Evolutionary conservation across 2,888 invertebrate species (phyloP), one percentile per base, ranked within the genome.

Genomic region (Troides oblongomaculatus): DNA sequence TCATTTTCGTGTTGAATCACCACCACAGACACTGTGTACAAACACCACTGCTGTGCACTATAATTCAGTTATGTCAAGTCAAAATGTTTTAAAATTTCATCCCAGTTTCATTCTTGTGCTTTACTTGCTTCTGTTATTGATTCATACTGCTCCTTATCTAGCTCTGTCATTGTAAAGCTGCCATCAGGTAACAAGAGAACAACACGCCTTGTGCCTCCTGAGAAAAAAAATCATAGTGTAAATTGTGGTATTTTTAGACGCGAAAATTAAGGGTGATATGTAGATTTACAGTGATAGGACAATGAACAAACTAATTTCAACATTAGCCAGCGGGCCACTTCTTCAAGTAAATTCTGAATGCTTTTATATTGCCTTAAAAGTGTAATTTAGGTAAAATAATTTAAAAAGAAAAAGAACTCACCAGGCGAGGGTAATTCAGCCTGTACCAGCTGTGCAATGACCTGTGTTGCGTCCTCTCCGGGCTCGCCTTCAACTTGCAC

Each of bases 401-500:
- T 46, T 14, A 14, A 46, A 46, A 46, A 14, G 43, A 12, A 58
- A 25, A 12, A 60, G 64, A 50, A 80, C 80, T 88, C 86, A 96
- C 97, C 97, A 78, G 97, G 97, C 75, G 96, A 96, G 53, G 97
- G 97, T 76, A 96, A 94, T 83, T 97, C 97, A 0, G 97, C 96
- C 90, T 97, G 96, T 68, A 97, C 95, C 69, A 97, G 95, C 88
- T 97, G 97, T 72, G 97, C 97, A 71, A 97, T 96, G 80, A 97
- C 96, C 87, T 97, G 97, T 75, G 95, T 95, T 83, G 95, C 93
- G 82, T 95, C 95, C 80, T 93, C 93, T 36, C 91, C 92, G 50
- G 89, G 88, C 80, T 93, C 93, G 72, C 93, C 93, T 82, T 93
- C 92, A 79, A 93, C 92, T 80, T 93, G 93, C 83, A 93, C 92